Base-by-base conservation (phyloP, 2,888 invertebrate genomes). In the Phasia obesa region DNA sequence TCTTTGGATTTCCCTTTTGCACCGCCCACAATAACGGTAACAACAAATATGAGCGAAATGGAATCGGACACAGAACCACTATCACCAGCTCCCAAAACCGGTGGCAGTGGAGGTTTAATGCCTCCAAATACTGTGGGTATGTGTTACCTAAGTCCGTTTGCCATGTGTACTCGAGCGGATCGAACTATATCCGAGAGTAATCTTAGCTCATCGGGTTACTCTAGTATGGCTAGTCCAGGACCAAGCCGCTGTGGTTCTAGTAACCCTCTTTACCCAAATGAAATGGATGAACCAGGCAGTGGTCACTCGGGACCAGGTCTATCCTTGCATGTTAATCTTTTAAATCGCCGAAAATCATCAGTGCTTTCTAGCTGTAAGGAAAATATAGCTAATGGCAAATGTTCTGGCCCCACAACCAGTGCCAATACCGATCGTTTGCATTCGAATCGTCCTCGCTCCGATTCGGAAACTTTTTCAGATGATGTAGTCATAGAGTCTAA, bases 151-250 rank as follows among this genome's bases (percentile, higher is more conserved):
- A 95, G 95, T 89, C 96, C 96, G 0, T 96, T 96, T 89, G 94
- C 95, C 0, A 95, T 95, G 93, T 94, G 94, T 55, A 93, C 93
- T 1, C 92, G 95, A 85, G 94, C 94, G 15, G 95, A 95, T 87
- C 93, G 96, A 85, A 95, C 95, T 2, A 95, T 95, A 15, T 96
- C 96, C 0, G 96, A 96, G 91, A 96, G 96, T 2, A 96, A 96
- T 90, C 92, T 96, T 49, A 96, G 96, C 84, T 96, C 96, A 9
- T 96, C 96, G 0, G 96, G 96, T 9, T 96, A 96, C 89, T 96
- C 96, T 85, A 96, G 96, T 2, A 96, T 96, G 95, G 96, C 96
- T 0, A 96, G 95, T 90, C 96, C 96, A 0, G 96, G 96, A 0
- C 95, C 96, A 4, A 96, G 96, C 0, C 92, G 96, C 82, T 96